A percentile compares a stretch with the other conserved stretches of the same genome.
Evolutionary conservation across 2,113 vertebrate species (phyloP).

Genomic region (Blennius ocellaris): DNA sequence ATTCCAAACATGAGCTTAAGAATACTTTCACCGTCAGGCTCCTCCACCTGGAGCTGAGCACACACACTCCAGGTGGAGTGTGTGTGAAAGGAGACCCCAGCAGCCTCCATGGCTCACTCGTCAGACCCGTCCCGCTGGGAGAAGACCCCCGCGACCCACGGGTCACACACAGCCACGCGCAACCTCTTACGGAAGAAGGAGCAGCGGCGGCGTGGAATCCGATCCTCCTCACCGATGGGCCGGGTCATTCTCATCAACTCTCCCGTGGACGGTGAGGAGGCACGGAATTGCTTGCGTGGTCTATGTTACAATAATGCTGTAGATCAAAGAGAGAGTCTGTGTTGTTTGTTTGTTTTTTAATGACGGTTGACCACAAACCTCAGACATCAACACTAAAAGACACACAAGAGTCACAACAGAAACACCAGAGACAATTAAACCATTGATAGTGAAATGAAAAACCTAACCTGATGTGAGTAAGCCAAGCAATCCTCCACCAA

Average conservation of each 20-base stretch:
- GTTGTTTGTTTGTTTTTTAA: too few species aligned
- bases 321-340: not conserved
- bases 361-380: too few species aligned
- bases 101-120: conserved; percentile 86
- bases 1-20: not conserved
- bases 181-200: conserved; percentile 90
- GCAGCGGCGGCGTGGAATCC: conserved; percentile 86
- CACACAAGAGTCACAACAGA: not conserved
- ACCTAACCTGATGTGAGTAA: not conserved
- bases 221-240: conserved; percentile 92
- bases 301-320: not conserved
- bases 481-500: not conserved
- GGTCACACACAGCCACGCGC: conserved; percentile 86
- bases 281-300: not conserved
- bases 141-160: conserved; percentile 80
- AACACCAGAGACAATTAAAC: not conserved
- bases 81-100: conserved; percentile 69
- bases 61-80: conserved; percentile 31
- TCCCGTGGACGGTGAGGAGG: conserved; percentile 89
- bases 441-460: not conserved
- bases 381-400: too few species aligned
- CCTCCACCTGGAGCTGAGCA: conserved; percentile 63
- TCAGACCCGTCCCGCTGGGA: conserved; percentile 81
- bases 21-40: conserved; percentile 29
- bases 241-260: conserved; percentile 97